Base-by-base conservation (phyloP, 2,888 invertebrate genomes). In the Habroteleia sp. region DNA sequence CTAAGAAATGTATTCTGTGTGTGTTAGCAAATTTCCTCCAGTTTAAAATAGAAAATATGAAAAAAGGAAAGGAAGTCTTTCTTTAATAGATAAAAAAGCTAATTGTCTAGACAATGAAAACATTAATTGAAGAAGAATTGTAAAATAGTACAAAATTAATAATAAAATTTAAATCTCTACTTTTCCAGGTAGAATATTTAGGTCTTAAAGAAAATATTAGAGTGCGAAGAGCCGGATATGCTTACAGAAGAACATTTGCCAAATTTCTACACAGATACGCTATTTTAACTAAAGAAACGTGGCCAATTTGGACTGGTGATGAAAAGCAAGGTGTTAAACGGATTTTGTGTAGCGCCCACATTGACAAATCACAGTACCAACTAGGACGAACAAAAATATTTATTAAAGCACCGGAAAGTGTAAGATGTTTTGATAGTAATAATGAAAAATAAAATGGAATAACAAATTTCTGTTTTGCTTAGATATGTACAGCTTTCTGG, bases 161-260 rank as follows among this genome's bases (percentile, higher is more conserved):
- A n/a, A n/a, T n/a, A 50, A 52, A 31, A 13, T 13, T 27, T 17
- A 27, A n/a, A 17, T 0, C 42, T n/a, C 13, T 13, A 31, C 65
- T 54, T 14, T n/a, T n/a, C n/a, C 74, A 88, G 85, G 92, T 93
- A 37, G 92, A 92, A 80, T 93, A 93, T 84, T 87, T 93, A 33
- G 93, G 93, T 0, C 85, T 93, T 48, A 92, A 92, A 77, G 93
- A 93, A 83, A 93, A 93, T 84, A 92, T 93, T 69, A 89, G 92
- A 68, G 93, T 93, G 0, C 86, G 93, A 29, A 85, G 93, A 82
- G 93, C 93, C 14, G 93, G 93, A 6, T 93, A 91, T 86, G 93
- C 93, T 1, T 93, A 93, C 82, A 89, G 93, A 41, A 85, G 92
- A 73, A 89, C 90, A 7, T 93, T 92, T 83, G 88, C 89, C 10